Conservation (phyloP, 2,113 vertebrate genomes). For the Silurus glanis region DNA sequence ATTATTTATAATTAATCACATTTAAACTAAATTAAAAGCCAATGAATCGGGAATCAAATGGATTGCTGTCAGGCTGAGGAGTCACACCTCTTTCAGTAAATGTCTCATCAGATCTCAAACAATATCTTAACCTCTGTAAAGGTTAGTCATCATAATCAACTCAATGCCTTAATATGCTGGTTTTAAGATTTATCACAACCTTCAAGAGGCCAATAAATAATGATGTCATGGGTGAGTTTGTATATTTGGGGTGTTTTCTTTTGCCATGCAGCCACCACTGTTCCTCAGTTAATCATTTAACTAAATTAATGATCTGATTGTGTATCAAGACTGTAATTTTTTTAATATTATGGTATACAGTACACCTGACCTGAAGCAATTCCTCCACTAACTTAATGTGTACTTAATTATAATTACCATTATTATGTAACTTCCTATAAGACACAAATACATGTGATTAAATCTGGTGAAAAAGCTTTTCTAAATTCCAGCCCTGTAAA, state of each 20-base stretch:
- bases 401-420: not conserved
- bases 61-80: not conserved
- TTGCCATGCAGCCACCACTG: not conserved
- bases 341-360: not conserved
- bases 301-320: not conserved
- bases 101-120: not conserved
- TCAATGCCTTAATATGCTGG: not conserved
- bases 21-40: not conserved
- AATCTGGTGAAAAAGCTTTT: not conserved
- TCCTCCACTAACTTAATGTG: not conserved
- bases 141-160: not conserved
- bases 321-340: not conserved
- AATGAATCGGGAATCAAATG: not conserved
- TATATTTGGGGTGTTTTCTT: not conserved
- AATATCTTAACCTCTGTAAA: too few species aligned
- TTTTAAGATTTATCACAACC: too few species aligned
- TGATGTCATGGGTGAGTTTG: not conserved
- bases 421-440: not conserved
- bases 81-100: not conserved
- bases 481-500: not conserved
- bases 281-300: not conserved
- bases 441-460: not conserved
- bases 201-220: not conserved
- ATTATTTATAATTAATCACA: not conserved
- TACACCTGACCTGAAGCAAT: not conserved